Conservation (phyloP, 2,888 invertebrate genomes). For the Protophormia terraenovae region DNA sequence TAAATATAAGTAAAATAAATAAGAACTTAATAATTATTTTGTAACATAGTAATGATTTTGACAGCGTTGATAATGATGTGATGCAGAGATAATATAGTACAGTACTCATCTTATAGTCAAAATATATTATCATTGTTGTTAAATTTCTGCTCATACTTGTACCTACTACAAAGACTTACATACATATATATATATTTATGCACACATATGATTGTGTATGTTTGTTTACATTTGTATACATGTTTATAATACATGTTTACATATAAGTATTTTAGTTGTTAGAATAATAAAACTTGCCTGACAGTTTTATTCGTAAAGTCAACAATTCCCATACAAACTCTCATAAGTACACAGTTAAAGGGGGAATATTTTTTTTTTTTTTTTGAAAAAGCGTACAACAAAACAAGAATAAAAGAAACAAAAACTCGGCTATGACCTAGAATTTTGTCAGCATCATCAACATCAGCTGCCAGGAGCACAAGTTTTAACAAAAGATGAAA, state of each 20-base stretch:
- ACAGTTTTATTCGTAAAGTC: constrained; percentile 56
- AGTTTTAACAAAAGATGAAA: constrained; percentile 31
- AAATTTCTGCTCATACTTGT: not conserved
- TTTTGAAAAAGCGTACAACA: not conserved
- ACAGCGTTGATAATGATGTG: not conserved
- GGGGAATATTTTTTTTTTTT: not conserved
- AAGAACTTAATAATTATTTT: constrained; percentile 12
- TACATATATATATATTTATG: too few relatives aligned
- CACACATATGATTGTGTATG: not conserved
- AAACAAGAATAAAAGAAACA: not conserved
- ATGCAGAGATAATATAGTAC: not conserved
- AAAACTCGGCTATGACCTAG: constrained; percentile 49
- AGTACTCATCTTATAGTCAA: constrained; percentile 39
- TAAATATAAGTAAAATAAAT: constrained; percentile 10
- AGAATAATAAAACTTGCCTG: constrained; percentile 38
- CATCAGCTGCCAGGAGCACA: constrained; percentile 33
- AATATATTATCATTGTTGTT: constrained; percentile 47
- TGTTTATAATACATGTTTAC: not conserved
- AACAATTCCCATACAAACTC: constrained; percentile 3
- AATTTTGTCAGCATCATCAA: constrained; percentile 39
- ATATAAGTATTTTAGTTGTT: constrained; percentile 19
- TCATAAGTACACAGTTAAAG: not conserved
- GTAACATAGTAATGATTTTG: constrained; percentile 17
- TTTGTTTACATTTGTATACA: not conserved
- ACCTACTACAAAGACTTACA: not conserved